A percentile compares a stretch with the other conserved stretches of the same genome.
Evolutionary conservation across 2,113 vertebrate genomes (phyloP).

Genomic region (Psittacus erithacus): DNA sequence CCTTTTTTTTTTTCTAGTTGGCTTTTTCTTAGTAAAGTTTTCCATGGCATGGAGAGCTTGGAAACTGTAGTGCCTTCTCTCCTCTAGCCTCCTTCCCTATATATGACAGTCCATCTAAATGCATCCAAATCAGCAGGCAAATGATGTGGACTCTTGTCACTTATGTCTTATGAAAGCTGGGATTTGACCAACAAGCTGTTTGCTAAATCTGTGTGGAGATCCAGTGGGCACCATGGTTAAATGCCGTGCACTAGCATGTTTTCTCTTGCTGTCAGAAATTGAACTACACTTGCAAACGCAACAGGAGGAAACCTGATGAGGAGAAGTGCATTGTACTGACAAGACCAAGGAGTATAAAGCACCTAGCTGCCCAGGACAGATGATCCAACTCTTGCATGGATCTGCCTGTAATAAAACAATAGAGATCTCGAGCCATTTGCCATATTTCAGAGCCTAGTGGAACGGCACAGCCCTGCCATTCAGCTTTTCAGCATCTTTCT

Average conservation of each 20-base stretch:
- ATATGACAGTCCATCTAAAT: neutral
- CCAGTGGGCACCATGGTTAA: neutral
- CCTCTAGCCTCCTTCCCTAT: neutral
- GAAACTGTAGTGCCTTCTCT: neutral
- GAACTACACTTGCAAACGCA: neutral
- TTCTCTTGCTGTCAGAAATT: neutral
- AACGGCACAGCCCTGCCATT: neutral
- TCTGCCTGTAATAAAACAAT: neutral
- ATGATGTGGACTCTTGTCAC: rapidly evolving
- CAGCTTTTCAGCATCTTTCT: neutral
- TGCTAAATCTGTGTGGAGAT: neutral
- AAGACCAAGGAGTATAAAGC: neutral
- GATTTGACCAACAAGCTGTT: neutral
- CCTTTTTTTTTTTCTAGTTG: neutral
- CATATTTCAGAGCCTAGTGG: neutral
- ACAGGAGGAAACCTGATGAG: neutral
- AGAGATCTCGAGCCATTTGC: neutral
- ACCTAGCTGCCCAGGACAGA: neutral
- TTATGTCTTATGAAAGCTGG: neutral
- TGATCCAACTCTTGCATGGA: neutral
- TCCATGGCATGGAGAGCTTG: neutral
- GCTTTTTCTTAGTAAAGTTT: neutral
- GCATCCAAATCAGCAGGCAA: neutral
- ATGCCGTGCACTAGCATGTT: neutral
- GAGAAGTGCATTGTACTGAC: neutral